Evolutionary conservation across 2,113 vertebrate genomes (phyloP).

Genomic region (Cyprinodon variegatus): DNA sequence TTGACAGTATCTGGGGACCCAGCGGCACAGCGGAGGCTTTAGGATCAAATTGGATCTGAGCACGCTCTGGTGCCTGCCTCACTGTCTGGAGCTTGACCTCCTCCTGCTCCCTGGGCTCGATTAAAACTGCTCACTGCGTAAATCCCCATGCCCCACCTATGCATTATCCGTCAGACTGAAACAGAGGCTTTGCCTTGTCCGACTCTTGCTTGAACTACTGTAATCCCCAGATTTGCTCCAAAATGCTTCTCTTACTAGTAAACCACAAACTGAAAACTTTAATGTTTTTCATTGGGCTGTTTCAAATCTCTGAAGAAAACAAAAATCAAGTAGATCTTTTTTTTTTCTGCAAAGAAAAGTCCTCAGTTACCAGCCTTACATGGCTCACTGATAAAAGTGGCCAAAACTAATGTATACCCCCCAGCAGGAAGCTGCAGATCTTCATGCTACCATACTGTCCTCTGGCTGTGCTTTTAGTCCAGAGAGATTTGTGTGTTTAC

Average conservation of each 20-base stretch:
- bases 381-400: conserved; percentile 56
- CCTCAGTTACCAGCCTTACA: conserved; percentile 40
- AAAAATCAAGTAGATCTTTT: not conserved
- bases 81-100: conserved; percentile 80
- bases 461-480: conserved; percentile 48
- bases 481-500: conserved; percentile 32
- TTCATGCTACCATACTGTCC: conserved; percentile 47
- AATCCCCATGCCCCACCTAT: conserved; percentile 46
- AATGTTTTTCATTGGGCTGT: conserved; percentile 4
- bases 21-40: conserved; percentile 74
- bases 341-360: conserved; percentile 16
- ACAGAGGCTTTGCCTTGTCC: conserved; percentile 3
- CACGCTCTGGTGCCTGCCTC: conserved; percentile 71
- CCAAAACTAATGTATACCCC: conserved; percentile 47
- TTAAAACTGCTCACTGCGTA: conserved; percentile 59
- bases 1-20: conserved; percentile 80
- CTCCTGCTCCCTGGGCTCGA: conserved; percentile 49
- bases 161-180: conserved; percentile 52
- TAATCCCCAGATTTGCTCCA: not conserved
- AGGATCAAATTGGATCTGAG: conserved; percentile 80
- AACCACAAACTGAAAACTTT: conserved; percentile 6
- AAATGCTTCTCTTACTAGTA: not conserved
- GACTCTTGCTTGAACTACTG: not conserved
- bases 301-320: conserved; percentile 10
- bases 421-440: conserved; percentile 34